Base-by-base conservation (phyloP, 53 echinoderm and acorn worm genomes). In the Paracentrotus lividus region DNA sequence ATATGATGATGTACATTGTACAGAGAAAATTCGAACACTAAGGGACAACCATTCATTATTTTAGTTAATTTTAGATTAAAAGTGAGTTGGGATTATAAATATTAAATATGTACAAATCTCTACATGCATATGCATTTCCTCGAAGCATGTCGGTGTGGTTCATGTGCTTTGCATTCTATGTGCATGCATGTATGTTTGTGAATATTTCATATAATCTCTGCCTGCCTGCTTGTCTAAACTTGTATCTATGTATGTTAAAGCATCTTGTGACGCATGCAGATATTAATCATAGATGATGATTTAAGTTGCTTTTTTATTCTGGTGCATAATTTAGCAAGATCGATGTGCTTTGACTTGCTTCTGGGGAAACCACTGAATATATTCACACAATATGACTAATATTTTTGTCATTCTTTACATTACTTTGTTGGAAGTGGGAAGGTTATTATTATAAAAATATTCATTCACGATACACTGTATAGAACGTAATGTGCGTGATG, bases 231-330 rank as follows among this genome's bases (percentile, higher is more conserved):
- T 72, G 38, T 34, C 5, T 61, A n/a, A n/a, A 27, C 61, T 27
- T 61, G 33, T 40, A 72, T 40, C 72, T 21, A 72, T 38, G 40
- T 72, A 40, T 72, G 36, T 72, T 72, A 18, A 38, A 9, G 64
- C 64, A 64, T 64, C 31, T 20, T 36, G 72, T 72, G 72, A 72
- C 36, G 72, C 36, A 72, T 38, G 72, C 72, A 15, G 72, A 18
- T 2, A 72, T 72, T 14, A 72, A 40, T 72, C 72, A 72, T 72
- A 40, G 72, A 8, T n/a, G 20, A 69, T 36, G 40, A 6, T 40
- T 72, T n/a, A n/a, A n/a, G n/a, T 72, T 72, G 72, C 40, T 72
- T 72, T 67, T 31, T 67, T 67, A 31, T 40, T 72, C 40, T 29
- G 8, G 31, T 72, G 72, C 72, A 72, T 72, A 38, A 38, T 72